Evolutionary conservation across 1,140 invertebrate genomes (phyloP), one percentile per base, ranked within the genome.

Genomic region (Oedothorax gibbosus): DNA sequence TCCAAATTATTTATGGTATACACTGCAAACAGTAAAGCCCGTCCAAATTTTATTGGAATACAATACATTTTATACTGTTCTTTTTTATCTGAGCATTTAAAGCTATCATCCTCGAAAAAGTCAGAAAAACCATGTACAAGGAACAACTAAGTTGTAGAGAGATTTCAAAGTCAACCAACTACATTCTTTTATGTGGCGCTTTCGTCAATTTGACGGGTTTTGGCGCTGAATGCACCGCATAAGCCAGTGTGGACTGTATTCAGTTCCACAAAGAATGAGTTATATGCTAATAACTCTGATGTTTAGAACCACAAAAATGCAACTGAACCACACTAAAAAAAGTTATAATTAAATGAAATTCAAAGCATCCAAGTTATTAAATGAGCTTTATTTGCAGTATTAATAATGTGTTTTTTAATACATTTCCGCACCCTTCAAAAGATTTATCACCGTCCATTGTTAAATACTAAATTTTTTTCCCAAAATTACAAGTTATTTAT

Each of bases 311-410:
- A 35, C 35, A 35, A 35, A 35, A 35, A 35, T 35, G 1, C 35
- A 1, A 35, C 35, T 35, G 35, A n/a, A n/a, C 50, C 4, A 50
- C 8, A 51, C 35, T 18, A n/a, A 9, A 49, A 71, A n/a, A 71
- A 9, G 51, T 20, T 71, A 54, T n/a, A 20, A 18, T 50, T 53
- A 35, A 35, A 35, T 35, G 54, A 49, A 53, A 18, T 71, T 71
- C 69, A 71, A 71, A 71, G 69, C 54, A 71, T 71, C 20, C 69
- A 21, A 53, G 54, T n/a, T 53, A 71, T 20, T 18, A 71, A 18
- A 71, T 18, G 69, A 71, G 69, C 69, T 71, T 71, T 71, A 54
- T 71, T 71, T 71, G 8, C 51, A 8, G 20, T 66, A 21, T 20
- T 51, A 53, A 53, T 54, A 53, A 71, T 66, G 35, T 21, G 18